A percentile compares a stretch with the other conserved stretches of the same genome.
Evolutionary conservation across 2,888 invertebrate species (phyloP).

Genomic region (Stratiomys singularior): DNA sequence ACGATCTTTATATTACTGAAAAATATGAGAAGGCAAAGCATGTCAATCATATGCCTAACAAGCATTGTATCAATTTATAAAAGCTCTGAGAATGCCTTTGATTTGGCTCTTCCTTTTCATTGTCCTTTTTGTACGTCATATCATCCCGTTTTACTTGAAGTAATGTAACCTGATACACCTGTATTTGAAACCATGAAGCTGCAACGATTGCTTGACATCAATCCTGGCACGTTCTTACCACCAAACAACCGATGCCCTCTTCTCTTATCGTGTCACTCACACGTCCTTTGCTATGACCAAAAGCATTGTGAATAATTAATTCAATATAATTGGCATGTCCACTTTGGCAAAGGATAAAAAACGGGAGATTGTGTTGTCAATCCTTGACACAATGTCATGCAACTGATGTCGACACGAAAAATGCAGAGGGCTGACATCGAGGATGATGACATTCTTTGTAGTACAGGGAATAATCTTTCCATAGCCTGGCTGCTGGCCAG

Average conservation of each 20-base stretch:
- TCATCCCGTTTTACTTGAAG: not conserved
- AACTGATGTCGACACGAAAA: constrained; percentile 6
- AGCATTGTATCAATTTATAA: not conserved
- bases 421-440: not conserved
- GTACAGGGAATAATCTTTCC: not conserved
- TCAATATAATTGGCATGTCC: constrained; percentile 52
- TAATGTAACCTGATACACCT: constrained; percentile 39
- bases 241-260: not conserved
- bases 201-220: not conserved
- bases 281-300: not conserved
- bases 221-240: constrained; percentile 36
- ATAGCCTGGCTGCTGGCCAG: not conserved
- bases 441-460: not conserved
- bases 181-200: constrained; percentile 4
- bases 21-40: not conserved
- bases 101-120: not conserved
- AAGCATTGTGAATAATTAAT: constrained; percentile 51
- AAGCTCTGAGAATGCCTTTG: constrained; percentile 6
- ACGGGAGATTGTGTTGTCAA: constrained; percentile 13
- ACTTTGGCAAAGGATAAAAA: constrained; percentile 13
- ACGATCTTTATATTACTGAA: not conserved
- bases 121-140: not conserved
- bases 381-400: constrained; percentile 33
- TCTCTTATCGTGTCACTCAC: too few relatives aligned
- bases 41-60: constrained; percentile 15